Percentiles rank a stretch among this genome's conserved stretches.
Evolutionary conservation across 2,888 invertebrate genomes (phyloP).

Genomic region (Dinocampus coccinellae): DNA sequence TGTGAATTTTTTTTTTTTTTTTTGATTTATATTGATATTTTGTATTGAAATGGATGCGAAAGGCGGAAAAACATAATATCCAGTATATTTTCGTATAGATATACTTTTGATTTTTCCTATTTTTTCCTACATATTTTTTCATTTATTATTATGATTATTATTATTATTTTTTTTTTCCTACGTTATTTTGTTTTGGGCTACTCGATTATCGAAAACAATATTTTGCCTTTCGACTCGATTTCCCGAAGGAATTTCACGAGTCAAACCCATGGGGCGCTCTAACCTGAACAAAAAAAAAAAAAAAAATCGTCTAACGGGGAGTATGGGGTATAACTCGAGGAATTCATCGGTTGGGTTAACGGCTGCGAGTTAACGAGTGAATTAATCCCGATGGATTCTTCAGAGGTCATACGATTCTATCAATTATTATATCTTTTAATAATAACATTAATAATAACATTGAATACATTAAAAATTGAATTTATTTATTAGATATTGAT

Average conservation of each 20-base stretch:
- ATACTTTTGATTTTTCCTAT: no score
- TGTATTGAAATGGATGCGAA: no score
- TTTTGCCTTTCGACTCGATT: slow-evolving; percentile 47
- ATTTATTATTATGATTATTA: no score
- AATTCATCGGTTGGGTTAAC: slow-evolving; percentile 47
- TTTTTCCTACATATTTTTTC: no score
- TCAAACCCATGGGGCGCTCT: slow-evolving; percentile 26
- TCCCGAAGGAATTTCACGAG: slow-evolving; percentile 43
- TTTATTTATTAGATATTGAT: no score
- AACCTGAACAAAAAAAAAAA: slow-evolving; percentile 36
- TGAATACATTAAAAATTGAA: no score
- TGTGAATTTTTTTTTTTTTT: no score
- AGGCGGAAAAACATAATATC: no score
- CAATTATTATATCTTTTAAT: slow-evolving; percentile 24
- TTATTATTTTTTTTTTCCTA: slow-evolving; percentile 11
- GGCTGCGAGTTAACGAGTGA: slow-evolving; percentile 46
- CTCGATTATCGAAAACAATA: slow-evolving; percentile 50
- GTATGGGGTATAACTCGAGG: slow-evolving; percentile 37
- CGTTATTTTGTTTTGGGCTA: slow-evolving; percentile 28
- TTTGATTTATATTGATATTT: no score
- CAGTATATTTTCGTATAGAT: no score
- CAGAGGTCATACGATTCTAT: slow-evolving; percentile 29
- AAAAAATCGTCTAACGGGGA: slow-evolving; percentile 33
- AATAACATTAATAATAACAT: no score
- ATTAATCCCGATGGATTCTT: slow-evolving; percentile 46